phyloP scores from a whole-genome alignment of 1,140 invertebrate genomes.

The Philaenus spumarius region DNA sequence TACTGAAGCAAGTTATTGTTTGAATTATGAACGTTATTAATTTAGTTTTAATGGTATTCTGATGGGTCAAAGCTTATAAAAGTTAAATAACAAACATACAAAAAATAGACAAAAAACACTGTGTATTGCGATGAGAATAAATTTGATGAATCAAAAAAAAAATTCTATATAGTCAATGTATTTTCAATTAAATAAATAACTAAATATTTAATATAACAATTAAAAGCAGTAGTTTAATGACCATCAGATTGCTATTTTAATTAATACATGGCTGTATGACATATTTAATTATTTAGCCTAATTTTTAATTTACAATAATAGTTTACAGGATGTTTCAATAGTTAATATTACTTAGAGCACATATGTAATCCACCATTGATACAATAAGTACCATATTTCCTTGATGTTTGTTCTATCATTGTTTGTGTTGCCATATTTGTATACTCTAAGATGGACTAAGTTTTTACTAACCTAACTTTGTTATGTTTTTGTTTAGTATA shows the following conservation, averaged over 20 bases:
- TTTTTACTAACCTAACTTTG: constrained; percentile 12
- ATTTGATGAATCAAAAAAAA: neutral
- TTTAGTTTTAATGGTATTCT: constrained; percentile 11
- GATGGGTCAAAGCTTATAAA: neutral
- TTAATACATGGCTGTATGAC: constrained; percentile 24
- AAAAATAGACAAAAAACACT: neutral
- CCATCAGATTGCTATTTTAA: constrained; percentile 24
- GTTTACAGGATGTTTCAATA: constrained; percentile 31
- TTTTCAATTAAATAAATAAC: neutral
- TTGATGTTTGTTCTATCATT: constrained; percentile 26
- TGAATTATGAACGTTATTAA: neutral
- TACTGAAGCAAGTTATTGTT: too few species aligned
- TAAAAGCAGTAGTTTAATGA: neutral
- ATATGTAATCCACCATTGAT: constrained; percentile 26
- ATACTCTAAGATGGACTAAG: constrained; percentile 15
- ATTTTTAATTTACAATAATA: constrained; percentile 29
- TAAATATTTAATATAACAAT: neutral
- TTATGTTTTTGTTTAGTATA: constrained; percentile 6
- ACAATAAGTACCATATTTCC: constrained; percentile 23
- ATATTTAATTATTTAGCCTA: constrained; percentile 27
- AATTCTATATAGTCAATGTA: neutral
- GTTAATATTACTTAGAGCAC: constrained; percentile 27
- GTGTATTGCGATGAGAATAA: neutral
- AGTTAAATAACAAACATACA: neutral
- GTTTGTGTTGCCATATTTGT: constrained; percentile 27